phyloP scores from a whole-genome alignment of 2,888 invertebrate species.

The Agrochola lychnidis region DNA sequence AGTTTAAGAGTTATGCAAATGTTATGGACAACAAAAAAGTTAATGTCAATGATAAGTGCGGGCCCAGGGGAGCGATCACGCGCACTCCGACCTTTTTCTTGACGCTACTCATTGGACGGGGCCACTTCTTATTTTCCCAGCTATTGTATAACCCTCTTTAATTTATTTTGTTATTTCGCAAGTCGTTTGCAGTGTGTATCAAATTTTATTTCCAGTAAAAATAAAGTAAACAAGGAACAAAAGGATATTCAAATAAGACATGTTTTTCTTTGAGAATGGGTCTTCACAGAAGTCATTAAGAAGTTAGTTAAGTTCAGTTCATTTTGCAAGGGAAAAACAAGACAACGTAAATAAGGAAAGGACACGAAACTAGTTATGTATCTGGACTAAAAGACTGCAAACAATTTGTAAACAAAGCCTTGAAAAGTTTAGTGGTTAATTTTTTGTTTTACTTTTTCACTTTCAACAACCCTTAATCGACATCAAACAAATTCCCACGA shows the following conservation, averaged over 20 bases:
- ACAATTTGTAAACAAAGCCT: constrained; percentile 27
- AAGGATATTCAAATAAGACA: constrained; percentile 56
- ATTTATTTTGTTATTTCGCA: constrained; percentile 79
- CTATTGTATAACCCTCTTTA: constrained; percentile 81
- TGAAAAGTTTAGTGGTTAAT: not conserved
- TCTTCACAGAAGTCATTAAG: constrained; percentile 50
- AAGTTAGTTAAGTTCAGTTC: constrained; percentile 52
- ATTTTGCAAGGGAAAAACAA: constrained; percentile 43
- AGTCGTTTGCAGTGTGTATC: constrained; percentile 72
- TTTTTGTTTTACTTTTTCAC: not conserved
- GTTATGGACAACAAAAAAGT: constrained; percentile 91
- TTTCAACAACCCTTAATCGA: constrained; percentile 24
- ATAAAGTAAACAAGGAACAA: constrained; percentile 62
- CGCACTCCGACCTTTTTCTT: constrained; percentile 76
- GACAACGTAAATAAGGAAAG: constrained; percentile 40
- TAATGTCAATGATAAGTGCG: constrained; percentile 90
- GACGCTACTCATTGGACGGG: constrained; percentile 70
- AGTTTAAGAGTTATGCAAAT: constrained; percentile 90
- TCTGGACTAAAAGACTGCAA: constrained; percentile 26
- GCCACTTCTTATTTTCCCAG: constrained; percentile 75
- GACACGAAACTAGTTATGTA: constrained; percentile 36
- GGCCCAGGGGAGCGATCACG: constrained; percentile 84
- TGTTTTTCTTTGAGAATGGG: constrained; percentile 40
- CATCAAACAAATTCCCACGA: constrained; percentile 46
- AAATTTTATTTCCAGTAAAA: constrained; percentile 70